These are phyloP conservation scores for Drosophila lini DNA, from an alignment of 1,140 invertebrate genomes.

Conservation along the genomic window DNA sequence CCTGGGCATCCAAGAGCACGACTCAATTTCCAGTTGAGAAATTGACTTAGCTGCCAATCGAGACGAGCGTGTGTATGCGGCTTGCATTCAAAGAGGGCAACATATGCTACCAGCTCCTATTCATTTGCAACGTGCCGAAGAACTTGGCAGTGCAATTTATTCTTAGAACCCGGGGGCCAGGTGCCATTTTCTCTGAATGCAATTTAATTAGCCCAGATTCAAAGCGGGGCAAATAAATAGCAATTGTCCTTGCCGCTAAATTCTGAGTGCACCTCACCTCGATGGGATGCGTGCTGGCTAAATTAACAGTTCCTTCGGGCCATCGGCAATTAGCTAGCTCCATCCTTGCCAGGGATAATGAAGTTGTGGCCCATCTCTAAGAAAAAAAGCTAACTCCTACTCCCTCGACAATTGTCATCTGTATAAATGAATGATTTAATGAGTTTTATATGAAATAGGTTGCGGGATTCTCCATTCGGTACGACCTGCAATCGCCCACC, in stretches of 20 bases:
- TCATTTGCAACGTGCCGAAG: constrained; percentile 47
- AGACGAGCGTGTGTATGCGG: constrained; percentile 72
- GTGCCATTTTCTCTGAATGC: constrained; percentile 62
- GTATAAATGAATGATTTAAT: constrained; percentile 30
- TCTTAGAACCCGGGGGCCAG: constrained; percentile 51
- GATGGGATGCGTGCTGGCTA: constrained; percentile 23
- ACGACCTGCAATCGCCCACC: background rate
- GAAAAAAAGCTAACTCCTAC: background rate
- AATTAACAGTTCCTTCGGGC: constrained; percentile 53
- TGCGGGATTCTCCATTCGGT: background rate
- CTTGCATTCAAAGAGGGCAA: constrained; percentile 39
- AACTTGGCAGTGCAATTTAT: constrained; percentile 49
- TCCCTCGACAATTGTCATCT: background rate
- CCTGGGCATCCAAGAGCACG: constrained; percentile 42
- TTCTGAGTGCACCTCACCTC: constrained; percentile 45
- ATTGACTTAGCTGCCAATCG: constrained; percentile 59
- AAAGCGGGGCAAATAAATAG: constrained; percentile 59
- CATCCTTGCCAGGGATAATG: constrained; percentile 24
- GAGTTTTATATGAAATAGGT: background rate
- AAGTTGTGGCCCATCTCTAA: constrained; percentile 17
- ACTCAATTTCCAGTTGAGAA: constrained; percentile 69
- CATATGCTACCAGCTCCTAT: constrained; percentile 56
- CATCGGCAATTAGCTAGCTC: constrained; percentile 25
- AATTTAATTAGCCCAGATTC: constrained; percentile 79
- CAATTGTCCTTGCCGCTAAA: constrained; percentile 62